A percentile compares a stretch with the other conserved stretches of the same genome.
Conservation (phyloP, 2,797 vertebrate genomes). For the Pangasius mekongensis region DNA sequence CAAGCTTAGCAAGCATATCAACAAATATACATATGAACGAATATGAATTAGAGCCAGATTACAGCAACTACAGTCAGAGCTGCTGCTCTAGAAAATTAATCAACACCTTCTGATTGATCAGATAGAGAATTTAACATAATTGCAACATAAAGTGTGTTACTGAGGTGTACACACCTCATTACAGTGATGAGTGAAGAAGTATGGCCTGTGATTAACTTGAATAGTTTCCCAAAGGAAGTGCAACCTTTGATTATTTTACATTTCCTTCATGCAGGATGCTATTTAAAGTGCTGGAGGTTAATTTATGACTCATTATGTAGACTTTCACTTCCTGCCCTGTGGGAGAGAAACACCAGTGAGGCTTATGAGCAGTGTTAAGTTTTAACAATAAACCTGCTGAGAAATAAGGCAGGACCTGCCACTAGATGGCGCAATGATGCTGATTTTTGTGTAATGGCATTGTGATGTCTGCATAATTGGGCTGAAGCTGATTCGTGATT, state of each 20-base stretch:
- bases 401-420: not conserved
- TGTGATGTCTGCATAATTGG: not conserved
- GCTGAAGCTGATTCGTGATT: not conserved
- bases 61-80: too few relatives aligned
- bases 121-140: too few relatives aligned
- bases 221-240: not conserved
- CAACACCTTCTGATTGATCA: too few relatives aligned
- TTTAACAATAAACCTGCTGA: not conserved
- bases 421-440: constrained; percentile 40
- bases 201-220: not conserved
- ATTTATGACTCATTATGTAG: too few relatives aligned
- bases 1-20: not conserved
- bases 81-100: too few relatives aligned
- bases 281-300: not conserved
- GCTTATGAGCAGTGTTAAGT: not conserved
- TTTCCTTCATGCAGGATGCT: not conserved
- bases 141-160: too few relatives aligned
- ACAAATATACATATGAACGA: not conserved
- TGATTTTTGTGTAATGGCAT: not conserved
- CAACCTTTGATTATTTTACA: not conserved
- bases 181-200: too few relatives aligned
- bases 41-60: too few relatives aligned
- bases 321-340: not conserved
- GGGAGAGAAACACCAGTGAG: not conserved
- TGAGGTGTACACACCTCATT: not conserved